Percentiles rank a stretch among this genome's conserved stretches.
These are phyloP conservation scores for Poeciliopsis retropinna DNA, from an alignment of 2,113 vertebrate species.

Conservation along the genomic window DNA sequence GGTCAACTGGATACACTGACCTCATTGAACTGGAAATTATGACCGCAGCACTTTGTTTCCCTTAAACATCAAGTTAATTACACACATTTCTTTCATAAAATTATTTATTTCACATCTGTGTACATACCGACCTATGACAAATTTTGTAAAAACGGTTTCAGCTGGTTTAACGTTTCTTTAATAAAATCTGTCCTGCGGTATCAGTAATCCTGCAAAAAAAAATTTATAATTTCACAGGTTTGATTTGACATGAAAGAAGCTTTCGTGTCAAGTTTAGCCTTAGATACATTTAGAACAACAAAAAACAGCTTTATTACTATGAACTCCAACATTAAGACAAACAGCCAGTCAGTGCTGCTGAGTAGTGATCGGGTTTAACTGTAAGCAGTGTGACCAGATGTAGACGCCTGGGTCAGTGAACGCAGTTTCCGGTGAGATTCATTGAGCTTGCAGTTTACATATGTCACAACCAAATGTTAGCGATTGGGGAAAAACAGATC, in stretches of 20 bases:
- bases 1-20: not conserved
- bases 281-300: slow-evolving; percentile 27
- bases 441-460: no score
- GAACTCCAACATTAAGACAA: slow-evolving; percentile 15
- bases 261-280: not conserved
- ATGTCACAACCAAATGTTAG: no score
- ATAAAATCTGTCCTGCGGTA: slow-evolving; percentile 35
- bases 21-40: slow-evolving; percentile 5
- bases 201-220: slow-evolving; percentile 7
- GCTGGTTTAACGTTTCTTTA: slow-evolving; percentile 3
- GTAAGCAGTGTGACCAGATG: not conserved
- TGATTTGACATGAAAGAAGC: slow-evolving; percentile 2
- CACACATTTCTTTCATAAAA: slow-evolving; percentile 32
- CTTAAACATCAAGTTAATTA: slow-evolving; percentile 28
- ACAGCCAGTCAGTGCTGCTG: slow-evolving; percentile 16
- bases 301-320: not conserved
- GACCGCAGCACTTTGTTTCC: not conserved
- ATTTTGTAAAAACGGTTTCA: slow-evolving; percentile 33
- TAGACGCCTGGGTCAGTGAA: not conserved
- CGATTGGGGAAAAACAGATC: no score
- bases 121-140: slow-evolving; percentile 36
- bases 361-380: slow-evolving; percentile 14
- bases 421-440: no score
- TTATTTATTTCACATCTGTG: slow-evolving; percentile 43
- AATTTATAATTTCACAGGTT: slow-evolving; percentile 13